These are phyloP conservation scores for Pangasius larnaudii DNA, from an alignment of 2,797 vertebrate genomes.

Conservation along the genomic window DNA sequence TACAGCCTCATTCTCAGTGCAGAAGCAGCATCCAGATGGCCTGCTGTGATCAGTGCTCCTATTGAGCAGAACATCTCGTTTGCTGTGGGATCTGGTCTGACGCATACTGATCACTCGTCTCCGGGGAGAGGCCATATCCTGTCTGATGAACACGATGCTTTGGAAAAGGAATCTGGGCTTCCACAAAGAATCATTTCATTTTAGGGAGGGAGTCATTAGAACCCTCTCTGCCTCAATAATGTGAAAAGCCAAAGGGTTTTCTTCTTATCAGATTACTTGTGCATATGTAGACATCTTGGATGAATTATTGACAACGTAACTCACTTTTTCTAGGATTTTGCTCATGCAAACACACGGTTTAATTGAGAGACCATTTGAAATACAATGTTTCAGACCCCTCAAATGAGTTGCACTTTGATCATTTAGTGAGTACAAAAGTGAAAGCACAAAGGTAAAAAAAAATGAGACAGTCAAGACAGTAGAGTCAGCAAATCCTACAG, in stretches of 20 bases:
- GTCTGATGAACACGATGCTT: slow-evolving; percentile 15
- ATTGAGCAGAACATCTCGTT: slow-evolving; percentile 62
- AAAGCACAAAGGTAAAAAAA: slow-evolving; percentile 39
- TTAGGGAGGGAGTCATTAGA: background rate
- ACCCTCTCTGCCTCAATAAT: background rate
- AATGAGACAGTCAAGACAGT: slow-evolving; percentile 1
- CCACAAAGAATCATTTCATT: background rate
- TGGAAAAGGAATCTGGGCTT: slow-evolving; percentile 3
- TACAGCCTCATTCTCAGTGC: background rate
- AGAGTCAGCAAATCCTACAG: slow-evolving; percentile 19
- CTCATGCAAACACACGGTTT: background rate
- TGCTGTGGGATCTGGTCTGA: slow-evolving; percentile 44
- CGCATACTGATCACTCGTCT: slow-evolving; percentile 26
- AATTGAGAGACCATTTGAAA: background rate
- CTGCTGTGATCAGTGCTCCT: slow-evolving; percentile 34
- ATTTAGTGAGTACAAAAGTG: background rate
- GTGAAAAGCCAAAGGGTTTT: background rate
- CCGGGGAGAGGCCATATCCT: background rate
- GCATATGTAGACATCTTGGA: background rate
- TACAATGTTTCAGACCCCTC: background rate
- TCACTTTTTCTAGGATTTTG: background rate
- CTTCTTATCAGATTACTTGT: background rate
- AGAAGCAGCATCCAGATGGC: slow-evolving; percentile 59
- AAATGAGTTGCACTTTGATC: slow-evolving; percentile 17
- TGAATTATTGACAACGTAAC: background rate